These are phyloP conservation scores for Cryptotis parvus DNA, from an alignment of 2,113 vertebrate genomes.

Conservation along the genomic window DNA sequence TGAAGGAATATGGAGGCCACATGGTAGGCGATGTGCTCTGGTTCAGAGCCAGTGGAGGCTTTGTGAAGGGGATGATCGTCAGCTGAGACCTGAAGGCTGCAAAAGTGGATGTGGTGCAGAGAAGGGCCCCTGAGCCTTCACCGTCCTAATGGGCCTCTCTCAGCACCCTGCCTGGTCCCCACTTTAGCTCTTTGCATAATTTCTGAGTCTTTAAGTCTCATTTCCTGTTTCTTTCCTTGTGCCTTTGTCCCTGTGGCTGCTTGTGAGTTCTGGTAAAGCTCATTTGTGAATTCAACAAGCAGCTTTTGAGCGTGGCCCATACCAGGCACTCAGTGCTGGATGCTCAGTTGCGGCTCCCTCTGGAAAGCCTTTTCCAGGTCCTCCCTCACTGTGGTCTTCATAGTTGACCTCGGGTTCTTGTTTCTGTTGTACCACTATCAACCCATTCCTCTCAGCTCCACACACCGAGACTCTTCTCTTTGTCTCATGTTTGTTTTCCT, in stretches of 20 bases:
- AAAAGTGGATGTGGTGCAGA: not conserved
- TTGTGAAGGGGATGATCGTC: not conserved
- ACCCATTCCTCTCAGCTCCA: not conserved
- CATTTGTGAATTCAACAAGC: not conserved
- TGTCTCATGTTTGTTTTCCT: not conserved
- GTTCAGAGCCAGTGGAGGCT: not conserved
- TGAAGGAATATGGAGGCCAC: not conserved
- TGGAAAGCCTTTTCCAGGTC: not conserved
- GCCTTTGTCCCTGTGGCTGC: not conserved
- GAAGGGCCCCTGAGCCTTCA: not conserved
- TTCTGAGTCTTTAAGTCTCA: not conserved
- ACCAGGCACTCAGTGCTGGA: not conserved
- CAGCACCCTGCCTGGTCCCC: rapidly evolving
- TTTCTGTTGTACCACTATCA: too few relatives aligned
- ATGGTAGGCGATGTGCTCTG: not conserved
- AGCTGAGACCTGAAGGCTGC: not conserved
- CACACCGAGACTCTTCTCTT: not conserved
- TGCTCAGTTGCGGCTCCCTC: not conserved
- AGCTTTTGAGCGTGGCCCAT: not conserved
- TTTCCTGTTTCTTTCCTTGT: not conserved
- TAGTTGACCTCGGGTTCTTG: not conserved
- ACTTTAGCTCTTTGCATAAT: not conserved
- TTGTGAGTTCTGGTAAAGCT: not conserved
- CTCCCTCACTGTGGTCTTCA: not conserved
- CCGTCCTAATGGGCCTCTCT: too few relatives aligned